Percentiles rank a stretch among this genome's conserved stretches.
These are phyloP conservation scores for Dendronephthya gigantea DNA, from an alignment of 64 coral and sea anemone species.

Conservation along the genomic window DNA sequence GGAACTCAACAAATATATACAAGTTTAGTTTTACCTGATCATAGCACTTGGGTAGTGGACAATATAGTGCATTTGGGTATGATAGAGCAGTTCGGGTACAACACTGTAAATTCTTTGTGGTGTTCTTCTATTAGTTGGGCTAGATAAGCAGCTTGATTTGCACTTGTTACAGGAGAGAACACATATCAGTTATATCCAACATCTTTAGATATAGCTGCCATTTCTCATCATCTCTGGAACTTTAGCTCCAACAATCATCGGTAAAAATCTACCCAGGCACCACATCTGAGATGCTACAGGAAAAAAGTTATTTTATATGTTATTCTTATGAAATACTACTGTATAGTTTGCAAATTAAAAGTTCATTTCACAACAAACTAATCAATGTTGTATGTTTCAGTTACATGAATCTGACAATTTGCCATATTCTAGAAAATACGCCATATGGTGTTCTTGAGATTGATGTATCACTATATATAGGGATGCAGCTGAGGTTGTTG, in stretches of 20 bases:
- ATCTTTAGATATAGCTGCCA: slow-evolving; percentile 28
- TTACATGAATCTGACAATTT: too few relatives aligned
- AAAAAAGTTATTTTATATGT: not conserved
- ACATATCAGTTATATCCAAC: slow-evolving; percentile 45
- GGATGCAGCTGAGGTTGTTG: too few relatives aligned
- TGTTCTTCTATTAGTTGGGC: slow-evolving; percentile 42
- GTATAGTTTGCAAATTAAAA: not conserved
- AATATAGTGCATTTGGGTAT: slow-evolving; percentile 79
- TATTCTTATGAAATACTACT: too few relatives aligned
- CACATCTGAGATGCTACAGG: slow-evolving; percentile 54
- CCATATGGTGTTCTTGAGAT: too few relatives aligned
- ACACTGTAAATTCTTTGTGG: slow-evolving; percentile 22
- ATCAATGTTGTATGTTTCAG: too few relatives aligned
- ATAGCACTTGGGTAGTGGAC: slow-evolving; percentile 59
- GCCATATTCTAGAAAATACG: too few relatives aligned
- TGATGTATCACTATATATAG: too few relatives aligned
- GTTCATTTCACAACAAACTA: too few relatives aligned
- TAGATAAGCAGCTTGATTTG: slow-evolving; percentile 41
- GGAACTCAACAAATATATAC: not conserved
- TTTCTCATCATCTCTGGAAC: slow-evolving; percentile 44
- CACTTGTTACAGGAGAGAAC: slow-evolving; percentile 43
- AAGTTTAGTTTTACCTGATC: slow-evolving; percentile 20
- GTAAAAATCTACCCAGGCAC: slow-evolving; percentile 46
- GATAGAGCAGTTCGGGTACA: slow-evolving; percentile 42
- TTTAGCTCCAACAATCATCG: slow-evolving; percentile 40